Evolutionary conservation across 2,888 invertebrate species (phyloP).

Genomic region (Ophion slaviceki): DNA sequence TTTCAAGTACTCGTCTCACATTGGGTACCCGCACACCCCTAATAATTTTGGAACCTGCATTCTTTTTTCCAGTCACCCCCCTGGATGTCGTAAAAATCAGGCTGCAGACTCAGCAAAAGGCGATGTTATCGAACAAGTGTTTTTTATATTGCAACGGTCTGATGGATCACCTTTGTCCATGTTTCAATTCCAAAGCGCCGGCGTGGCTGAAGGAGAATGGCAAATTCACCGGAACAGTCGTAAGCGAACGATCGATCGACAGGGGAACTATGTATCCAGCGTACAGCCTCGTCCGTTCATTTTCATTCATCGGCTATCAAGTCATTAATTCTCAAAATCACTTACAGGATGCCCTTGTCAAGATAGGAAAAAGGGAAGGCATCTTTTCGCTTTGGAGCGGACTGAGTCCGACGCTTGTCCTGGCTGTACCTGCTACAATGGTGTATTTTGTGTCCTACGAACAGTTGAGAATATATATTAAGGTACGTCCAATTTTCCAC

Average conservation of each 20-base stretch:
- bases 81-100: conserved; percentile 99
- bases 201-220: conserved; percentile 88
- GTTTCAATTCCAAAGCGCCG: conserved; percentile 84
- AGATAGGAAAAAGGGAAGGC: conserved; percentile 96
- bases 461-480: conserved; percentile 90
- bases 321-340: conserved; percentile 34
- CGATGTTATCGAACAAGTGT: conserved; percentile 92
- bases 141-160: conserved; percentile 98
- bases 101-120: conserved; percentile 96
- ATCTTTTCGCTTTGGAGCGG: conserved; percentile 97
- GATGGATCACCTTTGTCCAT: conserved; percentile 98
- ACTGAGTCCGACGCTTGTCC: conserved; percentile 96
- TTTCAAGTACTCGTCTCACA: no score
- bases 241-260: conserved; percentile 14
- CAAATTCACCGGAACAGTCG: conserved; percentile 88
- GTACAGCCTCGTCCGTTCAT: not conserved
- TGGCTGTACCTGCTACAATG: conserved; percentile 98
- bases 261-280: no score
- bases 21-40: no score
- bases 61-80: conserved; percentile 92
- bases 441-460: conserved; percentile 99
- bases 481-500: conserved; percentile 70
- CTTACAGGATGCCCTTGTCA: conserved; percentile 95
- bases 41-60: not conserved
- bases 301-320: not conserved